Percentiles rank a stretch among this genome's conserved stretches.
These are phyloP conservation scores for Stigmatopora nigra DNA, from an alignment of 2,113 vertebrate genomes.

Conservation along the genomic window DNA sequence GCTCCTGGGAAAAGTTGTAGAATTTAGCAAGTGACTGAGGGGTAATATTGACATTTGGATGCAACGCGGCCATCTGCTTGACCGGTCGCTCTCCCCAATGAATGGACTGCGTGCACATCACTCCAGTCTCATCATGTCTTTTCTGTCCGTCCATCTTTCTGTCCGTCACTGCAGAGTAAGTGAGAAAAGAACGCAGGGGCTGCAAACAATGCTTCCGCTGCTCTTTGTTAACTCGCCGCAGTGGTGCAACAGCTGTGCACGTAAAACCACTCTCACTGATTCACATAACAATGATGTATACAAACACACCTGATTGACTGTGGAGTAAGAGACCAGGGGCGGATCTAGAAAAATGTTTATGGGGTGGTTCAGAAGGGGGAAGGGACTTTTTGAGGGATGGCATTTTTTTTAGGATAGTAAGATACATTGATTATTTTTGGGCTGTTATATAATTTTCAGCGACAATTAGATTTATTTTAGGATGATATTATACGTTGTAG, in stretches of 20 bases:
- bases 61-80: constrained; percentile 21
- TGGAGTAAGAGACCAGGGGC: no score
- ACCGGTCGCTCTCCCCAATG: constrained; percentile 18
- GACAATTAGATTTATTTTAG: no score
- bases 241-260: constrained; percentile 55
- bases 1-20: constrained; percentile 35
- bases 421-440: no score
- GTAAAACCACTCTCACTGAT: constrained; percentile 54
- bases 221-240: constrained; percentile 49
- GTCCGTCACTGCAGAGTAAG: constrained; percentile 27
- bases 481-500: no score
- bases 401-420: no score
- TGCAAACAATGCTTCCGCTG: constrained; percentile 42
- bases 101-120: background rate
- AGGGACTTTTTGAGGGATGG: no score
- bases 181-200: constrained; percentile 9
- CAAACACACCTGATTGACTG: constrained; percentile 8
- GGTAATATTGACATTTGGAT: constrained; percentile 48
- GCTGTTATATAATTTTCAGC: no score
- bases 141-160: constrained; percentile 17
- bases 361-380: no score
- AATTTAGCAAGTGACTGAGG: constrained; percentile 60
- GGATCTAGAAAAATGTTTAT: no score
- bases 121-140: constrained; percentile 26
- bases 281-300: constrained; percentile 2